Conservation (phyloP, 2,113 vertebrate species). For the Pipa parva region DNA sequence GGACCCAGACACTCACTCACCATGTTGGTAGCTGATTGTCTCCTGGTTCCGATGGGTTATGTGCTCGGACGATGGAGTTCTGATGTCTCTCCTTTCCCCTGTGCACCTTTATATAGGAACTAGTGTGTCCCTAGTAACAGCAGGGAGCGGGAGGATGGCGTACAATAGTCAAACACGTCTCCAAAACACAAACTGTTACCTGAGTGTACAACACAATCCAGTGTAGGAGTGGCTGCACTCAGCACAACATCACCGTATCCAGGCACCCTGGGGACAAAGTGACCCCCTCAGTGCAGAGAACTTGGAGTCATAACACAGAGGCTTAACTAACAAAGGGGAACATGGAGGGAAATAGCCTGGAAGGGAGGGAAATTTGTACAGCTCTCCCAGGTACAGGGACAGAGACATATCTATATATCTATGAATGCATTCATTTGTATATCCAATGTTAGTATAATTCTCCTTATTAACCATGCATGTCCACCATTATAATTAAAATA, state of each 20-base stretch:
- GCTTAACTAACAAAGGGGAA: too few species aligned
- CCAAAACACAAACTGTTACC: constrained; percentile 1
- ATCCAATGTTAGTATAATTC: too few species aligned
- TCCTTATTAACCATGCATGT: too few species aligned
- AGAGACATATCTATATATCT: too few species aligned
- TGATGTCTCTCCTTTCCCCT: background rate
- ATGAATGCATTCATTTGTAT: too few species aligned
- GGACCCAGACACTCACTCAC: too few species aligned
- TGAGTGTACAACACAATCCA: constrained; percentile 2
- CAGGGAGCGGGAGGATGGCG: background rate
- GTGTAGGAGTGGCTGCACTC: background rate
- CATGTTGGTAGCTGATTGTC: constrained; percentile 5
- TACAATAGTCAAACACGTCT: background rate
- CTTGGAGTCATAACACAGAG: background rate
- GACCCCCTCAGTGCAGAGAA: background rate
- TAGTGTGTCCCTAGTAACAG: constrained; percentile 17
- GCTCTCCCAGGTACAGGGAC: too few species aligned
- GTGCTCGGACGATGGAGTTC: constrained; percentile 15
- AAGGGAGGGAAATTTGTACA: too few species aligned
- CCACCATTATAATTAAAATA: too few species aligned
- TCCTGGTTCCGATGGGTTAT: constrained; percentile 20
- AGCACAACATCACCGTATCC: constrained; percentile 10
- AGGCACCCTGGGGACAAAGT: background rate
- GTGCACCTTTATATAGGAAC: constrained; percentile 3
- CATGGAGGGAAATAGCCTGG: constrained; percentile 20